Percentiles rank a stretch among this genome's conserved stretches.
phyloP scores from a whole-genome alignment of 1,140 invertebrate genomes.

The Panonychus citri region DNA sequence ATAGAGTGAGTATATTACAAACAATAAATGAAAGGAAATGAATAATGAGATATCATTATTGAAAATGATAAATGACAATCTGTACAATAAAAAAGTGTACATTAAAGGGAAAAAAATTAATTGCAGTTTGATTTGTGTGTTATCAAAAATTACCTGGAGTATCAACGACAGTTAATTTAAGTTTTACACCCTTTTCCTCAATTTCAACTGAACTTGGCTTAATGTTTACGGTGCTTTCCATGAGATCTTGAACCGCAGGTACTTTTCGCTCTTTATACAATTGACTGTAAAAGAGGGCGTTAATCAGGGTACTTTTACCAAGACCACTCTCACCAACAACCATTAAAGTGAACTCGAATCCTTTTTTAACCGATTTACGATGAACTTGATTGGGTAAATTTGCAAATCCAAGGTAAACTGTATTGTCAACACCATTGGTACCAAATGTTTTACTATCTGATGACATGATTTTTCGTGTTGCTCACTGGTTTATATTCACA shows the following conservation, averaged over 20 bases:
- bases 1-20: no score
- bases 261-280: constrained; percentile 37
- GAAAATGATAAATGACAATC: neutral
- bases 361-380: constrained; percentile 90
- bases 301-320: constrained; percentile 92
- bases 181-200: constrained; percentile 70
- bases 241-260: constrained; percentile 5
- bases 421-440: neutral
- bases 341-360: constrained; percentile 98
- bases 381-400: constrained; percentile 97
- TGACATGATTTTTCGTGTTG: neutral
- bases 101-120: constrained; percentile 24
- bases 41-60: neutral
- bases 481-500: no score
- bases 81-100: neutral
- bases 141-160: constrained; percentile 77
- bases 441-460: neutral
- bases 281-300: constrained; percentile 91
- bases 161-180: constrained; percentile 21
- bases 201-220: constrained; percentile 51
- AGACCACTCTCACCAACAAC: constrained; percentile 92
- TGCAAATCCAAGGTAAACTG: constrained; percentile 46
- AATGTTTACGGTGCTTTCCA: constrained; percentile 5
- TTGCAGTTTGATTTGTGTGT: constrained; percentile 66
- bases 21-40: neutral